Evolutionary conservation across 1,140 invertebrate species (phyloP).

Genomic region (Leptopilina boulardi): DNA sequence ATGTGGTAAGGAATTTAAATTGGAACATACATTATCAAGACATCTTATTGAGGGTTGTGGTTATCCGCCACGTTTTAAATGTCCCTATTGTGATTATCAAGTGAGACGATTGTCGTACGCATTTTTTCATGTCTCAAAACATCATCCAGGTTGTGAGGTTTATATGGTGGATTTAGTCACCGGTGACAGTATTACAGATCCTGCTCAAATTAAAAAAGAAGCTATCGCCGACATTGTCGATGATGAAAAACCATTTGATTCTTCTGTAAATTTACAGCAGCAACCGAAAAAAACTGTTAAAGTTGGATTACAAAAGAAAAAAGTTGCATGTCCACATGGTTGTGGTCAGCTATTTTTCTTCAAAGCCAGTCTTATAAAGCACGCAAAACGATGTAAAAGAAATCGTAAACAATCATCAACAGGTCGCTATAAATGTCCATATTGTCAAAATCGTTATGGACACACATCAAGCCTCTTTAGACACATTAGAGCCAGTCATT

Average conservation of each 20-base stretch:
- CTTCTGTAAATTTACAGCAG: neutral
- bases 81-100: conserved; percentile 73
- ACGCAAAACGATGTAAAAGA: neutral
- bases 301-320: neutral
- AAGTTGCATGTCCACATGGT: neutral
- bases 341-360: conserved; percentile 15
- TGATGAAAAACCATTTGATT: neutral
- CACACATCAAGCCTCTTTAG: neutral
- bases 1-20: conserved; percentile 76
- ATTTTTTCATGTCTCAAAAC: conserved; percentile 56
- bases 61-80: conserved; percentile 77
- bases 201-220: conserved; percentile 9
- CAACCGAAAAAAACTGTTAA: neutral
- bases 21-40: conserved; percentile 75
- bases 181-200: conserved; percentile 3
- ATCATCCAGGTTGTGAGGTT: conserved; percentile 44
- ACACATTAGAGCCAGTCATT: neutral
- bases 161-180: conserved; percentile 22
- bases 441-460: neutral
- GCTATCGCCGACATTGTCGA: neutral
- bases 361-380: neutral
- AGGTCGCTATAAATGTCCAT: neutral
- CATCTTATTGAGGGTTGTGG: conserved; percentile 78
- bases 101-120: conserved; percentile 70
- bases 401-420: neutral